These are phyloP conservation scores for Nemapogon koenigi DNA, from an alignment of 2,888 invertebrate genomes.

Conservation along the genomic window DNA sequence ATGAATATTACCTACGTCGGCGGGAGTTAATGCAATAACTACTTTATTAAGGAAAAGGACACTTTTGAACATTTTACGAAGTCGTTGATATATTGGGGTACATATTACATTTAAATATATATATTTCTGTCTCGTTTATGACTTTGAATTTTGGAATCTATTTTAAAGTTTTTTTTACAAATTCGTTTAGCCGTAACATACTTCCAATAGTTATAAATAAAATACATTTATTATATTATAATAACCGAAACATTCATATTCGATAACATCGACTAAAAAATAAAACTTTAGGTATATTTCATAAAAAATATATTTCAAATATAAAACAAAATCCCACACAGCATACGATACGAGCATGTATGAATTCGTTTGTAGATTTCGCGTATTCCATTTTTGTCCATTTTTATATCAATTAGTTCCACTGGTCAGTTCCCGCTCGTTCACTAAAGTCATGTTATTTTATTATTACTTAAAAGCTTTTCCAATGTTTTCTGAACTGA, in stretches of 20 bases:
- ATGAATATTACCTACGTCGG: slow-evolving; percentile 7
- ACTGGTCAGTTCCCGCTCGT: slow-evolving; percentile 22
- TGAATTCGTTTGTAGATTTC: slow-evolving; percentile 36
- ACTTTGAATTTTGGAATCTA: too few relatives aligned
- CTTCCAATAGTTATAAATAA: not conserved
- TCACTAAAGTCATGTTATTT: slow-evolving; percentile 16
- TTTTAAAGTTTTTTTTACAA: too few relatives aligned
- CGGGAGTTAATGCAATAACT: slow-evolving; percentile 3
- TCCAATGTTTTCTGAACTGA: too few relatives aligned
- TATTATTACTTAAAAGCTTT: slow-evolving; percentile 9
- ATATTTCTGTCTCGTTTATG: too few relatives aligned
- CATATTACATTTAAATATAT: too few relatives aligned
- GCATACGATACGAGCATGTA: slow-evolving; percentile 18
- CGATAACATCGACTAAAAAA: not conserved
- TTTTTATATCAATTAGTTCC: slow-evolving; percentile 42
- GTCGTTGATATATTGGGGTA: too few relatives aligned
- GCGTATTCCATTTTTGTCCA: slow-evolving; percentile 29
- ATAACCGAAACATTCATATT: not conserved
- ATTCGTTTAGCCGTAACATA: not conserved
- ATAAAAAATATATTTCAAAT: too few relatives aligned
- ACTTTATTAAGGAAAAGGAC: slow-evolving; percentile 8
- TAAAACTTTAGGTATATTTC: not conserved
- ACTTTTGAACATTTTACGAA: too few relatives aligned
- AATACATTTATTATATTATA: not conserved
- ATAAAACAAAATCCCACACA: not conserved